phyloP scores from a whole-genome alignment of 2,797 vertebrate species.

The Anabas testudineus region DNA sequence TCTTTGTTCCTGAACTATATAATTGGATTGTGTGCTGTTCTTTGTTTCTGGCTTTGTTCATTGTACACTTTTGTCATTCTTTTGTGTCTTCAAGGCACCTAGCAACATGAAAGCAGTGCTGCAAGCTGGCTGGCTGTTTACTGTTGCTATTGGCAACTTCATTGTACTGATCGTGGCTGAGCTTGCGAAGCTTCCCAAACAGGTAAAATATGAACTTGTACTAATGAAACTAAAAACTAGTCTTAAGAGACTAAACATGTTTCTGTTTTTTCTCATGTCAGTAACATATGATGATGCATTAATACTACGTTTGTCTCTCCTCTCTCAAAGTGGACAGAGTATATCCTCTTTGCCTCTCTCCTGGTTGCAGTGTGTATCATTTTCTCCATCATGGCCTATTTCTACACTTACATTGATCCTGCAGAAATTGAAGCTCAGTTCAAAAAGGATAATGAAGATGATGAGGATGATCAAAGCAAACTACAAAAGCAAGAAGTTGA shows the following conservation, averaged over 20 bases:
- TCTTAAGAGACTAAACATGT: background rate
- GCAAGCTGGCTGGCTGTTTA: conserved; percentile 95
- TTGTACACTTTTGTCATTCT: background rate
- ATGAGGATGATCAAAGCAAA: conserved; percentile 59
- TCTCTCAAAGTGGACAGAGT: conserved; percentile 91
- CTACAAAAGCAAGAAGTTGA: conserved; percentile 49
- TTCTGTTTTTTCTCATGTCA: background rate
- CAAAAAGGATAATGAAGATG: conserved; percentile 64
- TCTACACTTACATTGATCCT: conserved; percentile 94
- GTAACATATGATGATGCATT: conserved; percentile 4
- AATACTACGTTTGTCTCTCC: conserved; percentile 10
- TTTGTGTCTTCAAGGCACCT: conserved; percentile 86
- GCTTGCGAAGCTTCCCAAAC: conserved; percentile 82
- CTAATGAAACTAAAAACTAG: background rate
- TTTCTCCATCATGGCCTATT: conserved; percentile 93
- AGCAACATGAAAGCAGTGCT: conserved; percentile 98
- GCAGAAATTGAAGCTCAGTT: conserved; percentile 89
- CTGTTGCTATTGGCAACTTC: conserved; percentile 93
- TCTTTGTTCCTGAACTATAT: background rate
- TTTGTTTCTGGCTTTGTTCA: background rate
- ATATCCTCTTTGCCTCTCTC: conserved; percentile 90
- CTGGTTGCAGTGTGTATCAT: conserved; percentile 89
- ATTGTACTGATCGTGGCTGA: conserved; percentile 95
- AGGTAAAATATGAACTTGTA: conserved; percentile 78
- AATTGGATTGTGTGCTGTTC: background rate